Evolutionary conservation across 2,888 invertebrate genomes (phyloP).

Genomic region (Romanomermis culicivorax): DNA sequence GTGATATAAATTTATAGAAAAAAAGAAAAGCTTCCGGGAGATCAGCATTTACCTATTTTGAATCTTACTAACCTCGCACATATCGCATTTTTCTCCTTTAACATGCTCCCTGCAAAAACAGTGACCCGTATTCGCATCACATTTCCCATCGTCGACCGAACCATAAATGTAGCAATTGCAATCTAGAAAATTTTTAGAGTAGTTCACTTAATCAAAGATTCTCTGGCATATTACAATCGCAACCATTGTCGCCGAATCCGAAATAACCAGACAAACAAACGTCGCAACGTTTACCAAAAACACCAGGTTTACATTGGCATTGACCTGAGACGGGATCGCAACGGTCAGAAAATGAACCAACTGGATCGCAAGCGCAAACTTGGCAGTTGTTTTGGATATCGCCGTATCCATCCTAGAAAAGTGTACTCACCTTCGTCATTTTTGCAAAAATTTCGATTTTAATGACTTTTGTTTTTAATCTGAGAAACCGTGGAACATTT

Average conservation of each 20-base stretch:
- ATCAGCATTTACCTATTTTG: too few relatives aligned
- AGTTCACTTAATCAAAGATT: too few relatives aligned
- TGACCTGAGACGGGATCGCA: slow-evolving; percentile 30
- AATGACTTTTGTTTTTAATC: not conserved
- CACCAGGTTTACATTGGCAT: slow-evolving; percentile 32
- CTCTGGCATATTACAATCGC: slow-evolving; percentile 22
- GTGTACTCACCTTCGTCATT: not conserved
- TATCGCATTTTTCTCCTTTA: slow-evolving; percentile 29
- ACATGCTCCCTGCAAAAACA: slow-evolving; percentile 31
- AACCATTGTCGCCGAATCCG: slow-evolving; percentile 26
- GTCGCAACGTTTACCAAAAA: slow-evolving; percentile 30
- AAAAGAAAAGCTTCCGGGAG: not conserved
- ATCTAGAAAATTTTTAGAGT: slow-evolving; percentile 13
- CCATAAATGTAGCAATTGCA: slow-evolving; percentile 26
- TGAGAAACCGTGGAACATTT: slow-evolving; percentile 3
- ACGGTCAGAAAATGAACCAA: slow-evolving; percentile 24
- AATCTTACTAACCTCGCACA: slow-evolving; percentile 20
- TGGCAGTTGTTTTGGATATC: slow-evolving; percentile 57
- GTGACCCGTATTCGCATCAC: slow-evolving; percentile 30
- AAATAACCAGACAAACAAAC: slow-evolving; percentile 27
- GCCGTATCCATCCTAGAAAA: slow-evolving; percentile 42
- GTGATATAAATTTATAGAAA: not conserved
- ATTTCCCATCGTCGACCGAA: slow-evolving; percentile 15
- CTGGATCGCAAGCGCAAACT: slow-evolving; percentile 40
- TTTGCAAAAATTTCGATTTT: too few relatives aligned